Conservation (phyloP, 2,888 invertebrate genomes). For the Thecocarcelia acutangulata region DNA sequence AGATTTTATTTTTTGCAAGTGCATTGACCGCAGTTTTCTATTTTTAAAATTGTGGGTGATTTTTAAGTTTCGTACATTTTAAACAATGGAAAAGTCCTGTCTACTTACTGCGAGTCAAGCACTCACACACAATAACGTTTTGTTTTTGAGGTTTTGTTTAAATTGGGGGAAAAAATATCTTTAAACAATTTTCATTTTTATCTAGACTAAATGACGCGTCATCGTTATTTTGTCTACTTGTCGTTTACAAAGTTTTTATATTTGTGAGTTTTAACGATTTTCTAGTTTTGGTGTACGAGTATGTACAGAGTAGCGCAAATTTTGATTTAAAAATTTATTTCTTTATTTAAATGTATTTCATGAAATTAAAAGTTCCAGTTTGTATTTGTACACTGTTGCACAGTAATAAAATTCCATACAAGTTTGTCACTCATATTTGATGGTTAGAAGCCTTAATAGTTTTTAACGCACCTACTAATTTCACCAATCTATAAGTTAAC, state of each 20-base stretch:
- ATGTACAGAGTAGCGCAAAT: not conserved
- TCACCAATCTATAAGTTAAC: too few relatives aligned
- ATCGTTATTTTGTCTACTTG: constrained; percentile 24
- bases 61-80: constrained; percentile 45
- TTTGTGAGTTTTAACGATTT: constrained; percentile 24
- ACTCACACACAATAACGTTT: constrained; percentile 1
- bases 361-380: constrained; percentile 9
- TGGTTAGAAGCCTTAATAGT: too few relatives aligned
- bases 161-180: constrained; percentile 48
- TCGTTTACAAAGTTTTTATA: constrained; percentile 32
- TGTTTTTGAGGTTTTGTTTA: constrained; percentile 52
- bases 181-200: constrained; percentile 31
- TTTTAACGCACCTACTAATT: too few relatives aligned
- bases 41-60: constrained; percentile 56
- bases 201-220: constrained; percentile 61
- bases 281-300: constrained; percentile 27
- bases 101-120: constrained; percentile 5
- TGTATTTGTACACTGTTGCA: constrained; percentile 10
- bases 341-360: constrained; percentile 16
- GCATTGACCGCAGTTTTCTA: constrained; percentile 71
- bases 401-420: too few relatives aligned
- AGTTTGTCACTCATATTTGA: too few relatives aligned
- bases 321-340: constrained; percentile 18
- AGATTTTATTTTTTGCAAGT: constrained; percentile 49
- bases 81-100: constrained; percentile 43